phyloP scores from a whole-genome alignment of 2,113 vertebrate species.

The Apodemus speciosus region DNA sequence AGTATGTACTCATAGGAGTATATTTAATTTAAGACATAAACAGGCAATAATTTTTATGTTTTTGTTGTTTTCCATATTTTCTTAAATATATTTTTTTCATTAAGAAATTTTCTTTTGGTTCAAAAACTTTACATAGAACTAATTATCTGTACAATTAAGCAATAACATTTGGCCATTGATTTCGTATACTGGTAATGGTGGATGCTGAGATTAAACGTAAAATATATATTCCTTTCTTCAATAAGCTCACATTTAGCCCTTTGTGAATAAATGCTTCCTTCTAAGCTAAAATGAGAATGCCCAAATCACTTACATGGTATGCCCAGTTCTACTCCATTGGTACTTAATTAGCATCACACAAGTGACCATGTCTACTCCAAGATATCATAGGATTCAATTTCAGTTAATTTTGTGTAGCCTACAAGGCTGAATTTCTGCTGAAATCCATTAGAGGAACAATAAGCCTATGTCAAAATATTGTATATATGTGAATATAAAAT shows the following conservation, averaged over 20 bases:
- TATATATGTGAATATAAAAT: neutral
- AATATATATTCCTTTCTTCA: neutral
- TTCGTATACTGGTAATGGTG: neutral
- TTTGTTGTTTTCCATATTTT: conserved; percentile 38
- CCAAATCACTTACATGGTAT: neutral
- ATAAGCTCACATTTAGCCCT: neutral
- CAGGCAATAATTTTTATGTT: neutral
- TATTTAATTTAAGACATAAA: neutral
- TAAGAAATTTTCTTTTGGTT: neutral
- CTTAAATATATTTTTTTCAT: neutral
- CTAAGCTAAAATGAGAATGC: neutral
- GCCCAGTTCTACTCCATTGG: neutral
- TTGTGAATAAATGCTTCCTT: neutral
- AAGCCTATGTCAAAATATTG: neutral
- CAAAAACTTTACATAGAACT: neutral
- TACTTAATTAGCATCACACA: neutral
- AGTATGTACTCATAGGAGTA: neutral
- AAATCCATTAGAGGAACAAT: neutral
- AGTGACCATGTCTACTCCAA: neutral
- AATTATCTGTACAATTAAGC: neutral
- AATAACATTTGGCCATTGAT: neutral
- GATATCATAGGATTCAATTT: neutral
- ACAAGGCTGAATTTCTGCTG: neutral
- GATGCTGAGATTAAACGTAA: neutral
- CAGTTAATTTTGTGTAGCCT: neutral